Base-by-base conservation (phyloP, 2,797 vertebrate genomes). In the Eulemur mongoz region DNA sequence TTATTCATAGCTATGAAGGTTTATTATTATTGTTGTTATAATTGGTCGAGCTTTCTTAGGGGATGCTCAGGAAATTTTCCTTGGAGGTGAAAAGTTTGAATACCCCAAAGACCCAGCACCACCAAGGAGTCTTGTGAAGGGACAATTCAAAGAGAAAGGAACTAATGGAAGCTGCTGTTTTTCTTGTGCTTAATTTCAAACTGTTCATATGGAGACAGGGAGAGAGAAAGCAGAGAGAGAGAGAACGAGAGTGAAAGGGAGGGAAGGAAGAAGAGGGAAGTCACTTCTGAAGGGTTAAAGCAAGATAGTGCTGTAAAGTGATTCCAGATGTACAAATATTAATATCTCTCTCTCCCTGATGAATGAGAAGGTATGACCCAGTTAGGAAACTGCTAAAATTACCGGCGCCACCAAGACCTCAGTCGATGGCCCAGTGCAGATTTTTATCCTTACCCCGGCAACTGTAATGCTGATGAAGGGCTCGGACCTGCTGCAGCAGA, bases 251-350 rank as follows among this genome's bases (percentile, higher is more conserved):
- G 91, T 81, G 45, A 79, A 38, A 59, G 76, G 84, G 91, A 82
- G 85, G 70, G 83, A 54, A 67, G 87, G 78, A 93, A 96, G 81
- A 93, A 94, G 89, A 90, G 80, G 82, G 87, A 92, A 76, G 94
- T 93, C 93, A 91, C 98, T 90, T 97, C 97, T 98, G 97, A 97
- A 97, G 97, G 97, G 96, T 98, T 98, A 99, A 99, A 99, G 96
- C 73, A 96, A 99, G 99, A 99, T 99, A 99, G 99, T 98, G 94
- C 23, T 43, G 97, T 98, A 99, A 99, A 99, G 99, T 99, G 99
- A 99, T 99, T 99, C 99, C 99, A 99, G 99, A 99, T 99, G 99
- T 99, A 99, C 99, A 99, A 99, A 99, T 99, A 99, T 99, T 99
- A 99, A 99, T 99, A 99, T 99, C 99, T 99, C 99, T 99, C 98